Base-by-base conservation (phyloP, 2,113 vertebrate genomes). In the Oophaga pumilio region DNA sequence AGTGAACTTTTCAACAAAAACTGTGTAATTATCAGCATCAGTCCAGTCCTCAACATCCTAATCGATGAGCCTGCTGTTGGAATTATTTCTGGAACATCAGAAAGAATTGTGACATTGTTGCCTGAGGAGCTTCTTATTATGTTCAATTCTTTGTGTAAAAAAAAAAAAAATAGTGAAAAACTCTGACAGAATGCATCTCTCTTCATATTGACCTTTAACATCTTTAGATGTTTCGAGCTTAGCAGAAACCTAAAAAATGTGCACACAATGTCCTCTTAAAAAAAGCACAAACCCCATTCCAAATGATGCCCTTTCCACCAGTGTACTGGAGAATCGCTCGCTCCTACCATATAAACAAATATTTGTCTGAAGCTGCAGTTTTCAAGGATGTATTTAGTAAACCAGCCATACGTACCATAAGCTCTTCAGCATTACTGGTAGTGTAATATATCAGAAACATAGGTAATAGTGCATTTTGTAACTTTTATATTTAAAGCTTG, bases 71-170 rank as follows among this genome's bases (percentile, higher is more conserved):
- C 28, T 69, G 66, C 24, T 66, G 66, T 24, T 69, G 24, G 66
- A 69, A 28, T 69, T 69, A 69, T 69, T 69, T 66, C 64, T 66
- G 64, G 64, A n/a, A 66, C n/a, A 66, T 66, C 64, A 24, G 64
- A 66, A 69, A 69, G 66, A 69, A 69, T 69, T 69, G 66, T 7
- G 24, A 14, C 66, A 28, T 66, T 66, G n/a, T 66, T 66, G 64
- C 64, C 64, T 66, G 22, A 66, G 24, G 66, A 28, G 24, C 66
- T 28, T 28, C 20, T 69, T 69, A 12, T 28, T 69, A 69, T 7
- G 4, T 69, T 11, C 15, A 28, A 15, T 28, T 26, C 24, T 69
- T 69, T 69, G 24, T 22, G 24, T 69, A 43, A 43, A 43, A 43
- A 43, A 43, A 43, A 43, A 28, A 28, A 28, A 26, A 28, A 69